Evolutionary conservation across 2,888 invertebrate species (phyloP), one percentile per base, ranked within the genome.

Genomic region (Erebia aethiops): DNA sequence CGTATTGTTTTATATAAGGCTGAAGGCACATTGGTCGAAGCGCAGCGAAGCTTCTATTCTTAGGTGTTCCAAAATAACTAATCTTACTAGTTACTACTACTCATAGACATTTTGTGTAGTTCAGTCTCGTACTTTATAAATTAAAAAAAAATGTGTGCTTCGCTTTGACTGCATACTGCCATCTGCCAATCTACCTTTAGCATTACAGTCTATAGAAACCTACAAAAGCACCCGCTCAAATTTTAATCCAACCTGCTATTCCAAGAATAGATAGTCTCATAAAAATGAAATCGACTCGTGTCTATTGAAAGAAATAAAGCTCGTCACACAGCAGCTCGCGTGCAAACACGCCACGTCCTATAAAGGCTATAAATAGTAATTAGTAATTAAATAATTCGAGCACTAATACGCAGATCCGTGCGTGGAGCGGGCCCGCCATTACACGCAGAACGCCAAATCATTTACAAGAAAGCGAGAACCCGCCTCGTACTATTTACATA

Each of bases 391-490:
- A 90, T 90, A 87, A 90, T 91, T 88, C 85, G 85, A 87, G 84
- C 82, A 83, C 83, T 86, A 85, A 87, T 82, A 72, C 72, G 84
- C 83, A 83, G 66, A 43, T 56, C 82, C 79, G 81, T 86, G 85
- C 86, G 86, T 83, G 85, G 83, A 81, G 77, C 82, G 77, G 76
- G 76, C 77, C 82, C 81, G 83, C 88, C 85, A 90, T 90, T 90
- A 90, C 83, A 85, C 82, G 82, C 82, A 86, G 89, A 91, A 89
- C 89, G 88, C 84, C 88, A 90, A 90, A 90, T 88, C 90, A 91
- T 92, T 91, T 91, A 90, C 89, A 87, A 90, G 89, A 89, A 91
- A 92, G 90, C 90, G 87, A 90, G 88, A 89, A 85, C 87, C 88
- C 87, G 84, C 88, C 88, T 87, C 82, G 82, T 81, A 84, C 77